Percentiles rank a stretch among this genome's conserved stretches.
Evolutionary conservation across 2,797 vertebrate species (phyloP).

Genomic region (Leptatherina wallacei): DNA sequence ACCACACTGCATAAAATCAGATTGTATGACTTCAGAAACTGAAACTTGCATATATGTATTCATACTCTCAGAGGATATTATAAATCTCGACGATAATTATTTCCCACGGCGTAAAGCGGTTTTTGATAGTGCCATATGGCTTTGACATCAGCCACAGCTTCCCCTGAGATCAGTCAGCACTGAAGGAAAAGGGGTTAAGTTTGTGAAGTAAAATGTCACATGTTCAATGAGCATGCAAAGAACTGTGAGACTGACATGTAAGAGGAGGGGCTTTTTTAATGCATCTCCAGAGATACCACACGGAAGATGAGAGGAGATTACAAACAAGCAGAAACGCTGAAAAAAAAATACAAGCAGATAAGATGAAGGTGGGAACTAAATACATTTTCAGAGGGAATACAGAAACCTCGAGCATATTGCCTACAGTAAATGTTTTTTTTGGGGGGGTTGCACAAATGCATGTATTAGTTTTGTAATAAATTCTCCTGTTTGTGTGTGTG

Average conservation of each 20-base stretch:
- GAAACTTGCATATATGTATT: conserved; percentile 27
- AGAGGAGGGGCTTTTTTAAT: conserved; percentile 21
- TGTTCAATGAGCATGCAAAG: conserved; percentile 50
- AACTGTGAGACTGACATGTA: conserved; percentile 27
- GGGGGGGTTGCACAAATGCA: neutral
- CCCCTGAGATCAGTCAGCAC: conserved; percentile 40
- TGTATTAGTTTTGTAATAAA: neutral
- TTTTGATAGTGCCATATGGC: conserved; percentile 50
- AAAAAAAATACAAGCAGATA: conserved; percentile 13
- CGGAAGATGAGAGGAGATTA: conserved; percentile 3
- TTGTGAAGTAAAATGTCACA: conserved; percentile 48
- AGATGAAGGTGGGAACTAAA: conserved; percentile 7
- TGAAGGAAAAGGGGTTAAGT: conserved; percentile 20
- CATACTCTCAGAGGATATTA: conserved; percentile 13
- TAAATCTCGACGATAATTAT: conserved; percentile 27
- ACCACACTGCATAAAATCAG: conserved; percentile 31
- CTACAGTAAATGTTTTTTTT: neutral
- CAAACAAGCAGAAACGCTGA: conserved; percentile 14
- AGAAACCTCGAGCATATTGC: neutral
- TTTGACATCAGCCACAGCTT: conserved; percentile 45
- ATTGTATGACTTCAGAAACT: conserved; percentile 22
- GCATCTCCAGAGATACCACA: conserved; percentile 29
- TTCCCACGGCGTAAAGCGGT: conserved; percentile 32
- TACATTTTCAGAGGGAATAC: conserved; percentile 3
- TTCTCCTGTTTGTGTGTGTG: neutral